Evolutionary conservation across 1,140 invertebrate species (phyloP).

Genomic region (Gonioctena quinquepunctata): DNA sequence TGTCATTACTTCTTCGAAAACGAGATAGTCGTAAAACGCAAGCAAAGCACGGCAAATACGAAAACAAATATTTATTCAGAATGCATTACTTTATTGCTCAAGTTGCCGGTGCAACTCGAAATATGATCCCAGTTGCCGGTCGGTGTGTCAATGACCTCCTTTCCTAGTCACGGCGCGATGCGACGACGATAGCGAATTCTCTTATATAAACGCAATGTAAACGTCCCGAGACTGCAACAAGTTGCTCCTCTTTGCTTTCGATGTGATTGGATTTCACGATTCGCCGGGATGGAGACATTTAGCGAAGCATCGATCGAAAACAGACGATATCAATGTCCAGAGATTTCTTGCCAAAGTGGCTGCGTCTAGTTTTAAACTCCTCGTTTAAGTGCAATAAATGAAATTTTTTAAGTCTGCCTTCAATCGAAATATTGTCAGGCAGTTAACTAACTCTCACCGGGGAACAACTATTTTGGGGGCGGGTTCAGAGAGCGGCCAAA

Average conservation of each 20-base stretch:
- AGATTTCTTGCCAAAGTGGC: too few species aligned
- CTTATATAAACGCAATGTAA: not conserved
- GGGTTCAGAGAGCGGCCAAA: too few species aligned
- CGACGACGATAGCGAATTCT: too few species aligned
- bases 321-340: too few species aligned
- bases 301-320: not conserved
- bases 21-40: not conserved
- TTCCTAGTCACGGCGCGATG: not conserved
- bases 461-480: too few species aligned
- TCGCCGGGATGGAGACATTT: not conserved
- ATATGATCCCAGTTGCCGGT: not conserved
- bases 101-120: not conserved
- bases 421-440: too few species aligned
- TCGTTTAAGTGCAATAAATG: too few species aligned
- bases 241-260: not conserved
- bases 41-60: not conserved
- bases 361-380: too few species aligned
- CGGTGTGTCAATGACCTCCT: not conserved
- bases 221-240: not conserved
- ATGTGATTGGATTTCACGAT: not conserved
- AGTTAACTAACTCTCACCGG: too few species aligned
- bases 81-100: not conserved
- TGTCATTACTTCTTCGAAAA: not conserved
- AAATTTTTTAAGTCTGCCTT: too few species aligned
- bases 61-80: not conserved